Evolutionary conservation across 2,888 invertebrate species (phyloP).

Genomic region (Morpho helenor): DNA sequence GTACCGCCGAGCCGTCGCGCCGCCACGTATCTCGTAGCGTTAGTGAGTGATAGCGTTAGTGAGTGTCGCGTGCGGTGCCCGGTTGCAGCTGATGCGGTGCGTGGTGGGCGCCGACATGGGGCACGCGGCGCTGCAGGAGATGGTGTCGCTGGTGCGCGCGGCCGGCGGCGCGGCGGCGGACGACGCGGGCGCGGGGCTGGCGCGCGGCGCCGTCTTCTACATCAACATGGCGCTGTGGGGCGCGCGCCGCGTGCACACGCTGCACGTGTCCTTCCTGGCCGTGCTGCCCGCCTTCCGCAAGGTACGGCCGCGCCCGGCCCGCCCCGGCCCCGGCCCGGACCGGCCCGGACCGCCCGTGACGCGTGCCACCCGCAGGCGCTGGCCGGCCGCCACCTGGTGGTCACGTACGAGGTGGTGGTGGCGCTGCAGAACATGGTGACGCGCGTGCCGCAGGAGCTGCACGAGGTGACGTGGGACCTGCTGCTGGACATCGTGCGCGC

Average conservation of each 20-base stretch:
- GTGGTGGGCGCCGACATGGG: conserved; percentile 95
- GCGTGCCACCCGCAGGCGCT: conserved; percentile 21
- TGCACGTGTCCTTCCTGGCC: conserved; percentile 88
- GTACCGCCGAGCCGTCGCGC: conserved; percentile 29
- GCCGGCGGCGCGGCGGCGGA: conserved; percentile 77
- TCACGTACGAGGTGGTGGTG: conserved; percentile 92
- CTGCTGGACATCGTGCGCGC: conserved; percentile 86
- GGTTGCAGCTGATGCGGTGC: conserved; percentile 89
- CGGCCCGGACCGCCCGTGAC: no score
- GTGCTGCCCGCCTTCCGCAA: conserved; percentile 85
- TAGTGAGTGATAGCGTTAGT: no score
- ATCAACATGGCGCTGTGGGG: conserved; percentile 97
- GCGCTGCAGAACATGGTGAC: conserved; percentile 89
- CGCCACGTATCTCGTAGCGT: no score
- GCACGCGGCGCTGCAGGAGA: conserved; percentile 90
- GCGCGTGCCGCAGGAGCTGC: conserved; percentile 86
- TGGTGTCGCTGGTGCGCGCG: conserved; percentile 78
- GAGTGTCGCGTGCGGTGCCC: no score
- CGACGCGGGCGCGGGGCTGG: conserved; percentile 76
- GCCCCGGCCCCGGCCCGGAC: no score
- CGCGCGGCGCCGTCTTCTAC: conserved; percentile 94
- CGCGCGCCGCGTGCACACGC: conserved; percentile 83
- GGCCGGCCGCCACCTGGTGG: conserved; percentile 85
- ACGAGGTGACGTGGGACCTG: conserved; percentile 91
- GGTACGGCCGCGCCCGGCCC: conserved; percentile 29